Conservation (phyloP, 2,113 vertebrate species). For the crab-eating macaque (Macaca fascicularis) region T2T-MFA8v1.1 NC_088376.1:31035501-31036000, state of each 20-base stretch:
- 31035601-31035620: neutral
- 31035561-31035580: neutral
- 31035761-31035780: neutral
- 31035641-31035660: neutral
- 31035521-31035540: neutral
- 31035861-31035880: neutral
- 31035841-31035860: neutral
- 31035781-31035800: neutral
- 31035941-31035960: neutral
- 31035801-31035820: neutral
- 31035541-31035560: neutral
- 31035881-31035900: neutral
- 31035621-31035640: neutral
- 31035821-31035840: neutral
- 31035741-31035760: neutral
- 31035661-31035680: neutral
- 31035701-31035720: neutral
- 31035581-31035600: neutral
- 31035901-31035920: neutral
- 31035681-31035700: neutral
- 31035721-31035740: neutral
- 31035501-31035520: neutral
- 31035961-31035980: neutral
- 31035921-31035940: neutral
- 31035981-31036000: neutral